Evolutionary conservation across 2,113 vertebrate genomes (phyloP).

Genomic region (Caretta caretta): DNA sequence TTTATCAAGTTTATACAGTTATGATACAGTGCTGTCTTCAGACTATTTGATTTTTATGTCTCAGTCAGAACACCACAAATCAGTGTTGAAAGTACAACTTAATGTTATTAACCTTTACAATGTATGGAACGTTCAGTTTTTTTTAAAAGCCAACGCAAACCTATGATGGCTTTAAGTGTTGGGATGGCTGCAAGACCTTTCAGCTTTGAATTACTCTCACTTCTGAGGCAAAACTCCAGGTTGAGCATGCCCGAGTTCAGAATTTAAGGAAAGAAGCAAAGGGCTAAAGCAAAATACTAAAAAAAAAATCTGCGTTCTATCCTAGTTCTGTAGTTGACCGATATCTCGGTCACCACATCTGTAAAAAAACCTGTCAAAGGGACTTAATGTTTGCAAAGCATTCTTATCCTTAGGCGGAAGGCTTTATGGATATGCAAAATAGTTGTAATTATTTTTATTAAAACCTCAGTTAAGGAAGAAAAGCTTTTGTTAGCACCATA

Average conservation of each 20-base stretch:
- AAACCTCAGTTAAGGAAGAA: background rate
- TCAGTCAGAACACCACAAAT: background rate
- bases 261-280: background rate
- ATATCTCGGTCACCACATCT: too few species aligned
- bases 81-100: background rate
- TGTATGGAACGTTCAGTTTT: background rate
- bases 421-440: fast-evolving
- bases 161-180: fast-evolving
- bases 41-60: background rate
- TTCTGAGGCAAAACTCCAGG: background rate
- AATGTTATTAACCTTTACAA: background rate
- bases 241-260: background rate
- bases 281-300: background rate
- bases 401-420: fast-evolving
- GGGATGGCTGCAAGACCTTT: fast-evolving
- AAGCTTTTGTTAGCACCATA: background rate
- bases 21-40: background rate
- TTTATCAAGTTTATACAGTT: background rate
- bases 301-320: background rate
- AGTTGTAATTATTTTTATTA: background rate
- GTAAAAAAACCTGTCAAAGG: background rate
- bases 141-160: background rate
- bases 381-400: background rate
- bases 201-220: background rate
- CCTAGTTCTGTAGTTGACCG: fast-evolving